Evolutionary conservation across 2,888 invertebrate species (phyloP).

Genomic region (Drosophila anomelani): DNA sequence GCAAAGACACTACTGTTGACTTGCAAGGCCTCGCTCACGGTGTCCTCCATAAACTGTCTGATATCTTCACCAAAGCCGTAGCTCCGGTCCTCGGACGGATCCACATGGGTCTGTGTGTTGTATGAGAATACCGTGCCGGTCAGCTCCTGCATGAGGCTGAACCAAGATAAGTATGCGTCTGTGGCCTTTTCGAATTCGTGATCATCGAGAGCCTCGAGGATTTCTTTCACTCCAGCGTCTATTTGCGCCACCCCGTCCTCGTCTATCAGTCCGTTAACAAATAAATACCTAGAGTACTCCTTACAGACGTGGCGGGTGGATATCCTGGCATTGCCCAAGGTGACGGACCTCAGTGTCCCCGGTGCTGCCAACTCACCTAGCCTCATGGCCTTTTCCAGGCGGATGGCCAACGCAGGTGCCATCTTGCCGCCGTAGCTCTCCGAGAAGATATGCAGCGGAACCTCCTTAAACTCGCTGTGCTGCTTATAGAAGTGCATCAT

Average conservation of each 20-base stretch:
- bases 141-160: constrained; percentile 42
- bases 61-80: constrained; percentile 82
- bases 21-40: constrained; percentile 87
- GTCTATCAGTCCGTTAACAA: constrained; percentile 88
- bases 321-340: constrained; percentile 95
- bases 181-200: constrained; percentile 19
- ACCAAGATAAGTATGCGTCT: constrained; percentile 26
- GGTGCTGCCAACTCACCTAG: constrained; percentile 87
- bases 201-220: constrained; percentile 86
- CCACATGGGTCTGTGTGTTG: constrained; percentile 68
- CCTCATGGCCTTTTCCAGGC: constrained; percentile 86
- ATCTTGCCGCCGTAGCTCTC: constrained; percentile 97
- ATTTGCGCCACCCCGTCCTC: constrained; percentile 86
- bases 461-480: constrained; percentile 88
- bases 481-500: constrained; percentile 88
- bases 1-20: constrained; percentile 89
- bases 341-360: constrained; percentile 89
- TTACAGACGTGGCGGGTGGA: constrained; percentile 88
- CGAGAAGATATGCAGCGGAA: constrained; percentile 92
- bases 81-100: constrained; percentile 87
- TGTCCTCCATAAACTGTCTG: constrained; percentile 88
- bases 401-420: constrained; percentile 91
- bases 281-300: constrained; percentile 88
- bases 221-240: constrained; percentile 18
- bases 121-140: constrained; percentile 84